These are phyloP conservation scores for Julus scandinavius DNA, from an alignment of 2,888 invertebrate genomes.

Conservation along the genomic window DNA sequence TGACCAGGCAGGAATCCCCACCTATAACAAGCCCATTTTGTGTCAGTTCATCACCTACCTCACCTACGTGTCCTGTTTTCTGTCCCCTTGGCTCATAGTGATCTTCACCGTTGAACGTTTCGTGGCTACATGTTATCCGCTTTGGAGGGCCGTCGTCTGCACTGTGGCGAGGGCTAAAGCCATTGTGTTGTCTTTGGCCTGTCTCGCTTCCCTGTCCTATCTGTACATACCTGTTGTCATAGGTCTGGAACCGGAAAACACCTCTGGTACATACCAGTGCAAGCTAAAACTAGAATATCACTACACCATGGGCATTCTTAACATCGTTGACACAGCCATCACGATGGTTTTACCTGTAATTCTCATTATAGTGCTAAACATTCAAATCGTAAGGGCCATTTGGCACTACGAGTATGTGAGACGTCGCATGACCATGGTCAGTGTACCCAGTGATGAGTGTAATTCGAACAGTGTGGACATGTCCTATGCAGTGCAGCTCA, in stretches of 20 bases:
- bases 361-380: conserved; percentile 77
- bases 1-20: conserved; percentile 59
- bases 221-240: conserved; percentile 69
- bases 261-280: conserved; percentile 65
- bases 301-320: conserved; percentile 73
- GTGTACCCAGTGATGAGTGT: background rate
- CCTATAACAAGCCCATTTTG: conserved; percentile 49
- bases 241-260: conserved; percentile 60
- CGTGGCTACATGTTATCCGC: conserved; percentile 64
- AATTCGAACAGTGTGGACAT: background rate
- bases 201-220: conserved; percentile 71
- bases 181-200: conserved; percentile 70
- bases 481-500: background rate
- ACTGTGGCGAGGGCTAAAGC: conserved; percentile 77
- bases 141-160: conserved; percentile 76
- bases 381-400: conserved; percentile 76
- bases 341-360: conserved; percentile 79
- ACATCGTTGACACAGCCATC: conserved; percentile 77
- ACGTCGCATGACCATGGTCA: conserved; percentile 25
- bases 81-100: conserved; percentile 54
- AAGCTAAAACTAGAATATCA: conserved; percentile 67
- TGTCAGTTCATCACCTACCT: conserved; percentile 51
- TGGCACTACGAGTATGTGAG: conserved; percentile 62
- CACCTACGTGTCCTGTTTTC: conserved; percentile 46
- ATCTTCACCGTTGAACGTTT: conserved; percentile 54